A percentile compares a stretch with the other conserved stretches of the same genome.
Conservation (phyloP, 2,888 invertebrate species). For the Papilio gigon region DNA sequence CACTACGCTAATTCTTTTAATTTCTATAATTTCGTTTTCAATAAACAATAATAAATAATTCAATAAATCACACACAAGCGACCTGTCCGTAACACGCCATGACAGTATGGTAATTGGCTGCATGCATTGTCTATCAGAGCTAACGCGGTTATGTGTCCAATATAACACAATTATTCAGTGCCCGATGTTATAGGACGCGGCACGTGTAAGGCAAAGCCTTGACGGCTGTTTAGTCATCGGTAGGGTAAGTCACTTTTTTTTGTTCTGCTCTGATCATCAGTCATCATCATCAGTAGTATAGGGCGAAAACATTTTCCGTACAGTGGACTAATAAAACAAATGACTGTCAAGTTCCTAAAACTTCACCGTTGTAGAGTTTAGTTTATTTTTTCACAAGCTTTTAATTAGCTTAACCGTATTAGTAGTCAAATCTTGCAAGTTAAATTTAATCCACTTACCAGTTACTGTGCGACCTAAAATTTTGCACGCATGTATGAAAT, state of each 20-base stretch:
- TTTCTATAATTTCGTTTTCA: background rate
- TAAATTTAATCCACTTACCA: too few species aligned
- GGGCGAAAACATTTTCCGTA: too few species aligned
- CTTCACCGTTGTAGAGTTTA: too few species aligned
- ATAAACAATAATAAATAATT: background rate
- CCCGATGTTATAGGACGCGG: slow-evolving; percentile 7
- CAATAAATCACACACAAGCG: background rate
- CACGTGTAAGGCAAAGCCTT: background rate
- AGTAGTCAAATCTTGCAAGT: too few species aligned
- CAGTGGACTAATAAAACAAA: too few species aligned
- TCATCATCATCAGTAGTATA: too few species aligned
- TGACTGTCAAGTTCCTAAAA: too few species aligned
- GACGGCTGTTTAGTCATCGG: background rate
- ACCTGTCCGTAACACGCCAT: background rate
- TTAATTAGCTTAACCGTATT: too few species aligned
- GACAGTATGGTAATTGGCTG: background rate
- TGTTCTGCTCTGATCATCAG: too few species aligned
- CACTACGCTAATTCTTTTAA: background rate
- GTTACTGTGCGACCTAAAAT: too few species aligned
- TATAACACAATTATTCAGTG: slow-evolving; percentile 17
- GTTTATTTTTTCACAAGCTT: too few species aligned
- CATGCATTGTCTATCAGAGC: slow-evolving; percentile 8
- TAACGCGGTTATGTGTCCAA: slow-evolving; percentile 8
- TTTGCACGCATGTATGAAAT: too few species aligned
- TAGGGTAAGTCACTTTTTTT: background rate